Conservation (phyloP, 2,113 vertebrate genomes). For the Macquaria australasica region DNA sequence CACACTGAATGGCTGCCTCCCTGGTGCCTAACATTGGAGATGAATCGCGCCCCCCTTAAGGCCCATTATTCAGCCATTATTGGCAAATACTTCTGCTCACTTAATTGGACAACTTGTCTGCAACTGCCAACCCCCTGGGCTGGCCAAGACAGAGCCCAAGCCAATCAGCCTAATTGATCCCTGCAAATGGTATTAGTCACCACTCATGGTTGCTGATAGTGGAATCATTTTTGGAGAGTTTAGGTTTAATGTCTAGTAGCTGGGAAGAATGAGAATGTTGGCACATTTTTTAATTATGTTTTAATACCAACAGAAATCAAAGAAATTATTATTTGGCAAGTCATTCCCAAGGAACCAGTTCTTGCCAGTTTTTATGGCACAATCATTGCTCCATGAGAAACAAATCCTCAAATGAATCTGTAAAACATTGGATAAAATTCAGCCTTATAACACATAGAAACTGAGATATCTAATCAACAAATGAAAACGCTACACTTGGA, state of each 20-base stretch:
- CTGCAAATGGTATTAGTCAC: slow-evolving; percentile 72
- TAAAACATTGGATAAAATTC: slow-evolving; percentile 29
- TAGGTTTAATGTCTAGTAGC: neutral
- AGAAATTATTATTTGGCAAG: slow-evolving; percentile 30
- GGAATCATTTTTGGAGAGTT: slow-evolving; percentile 34
- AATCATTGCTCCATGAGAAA: slow-evolving; percentile 8
- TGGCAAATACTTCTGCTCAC: slow-evolving; percentile 78
- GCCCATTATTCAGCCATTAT: slow-evolving; percentile 83
- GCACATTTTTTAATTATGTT: slow-evolving; percentile 8
- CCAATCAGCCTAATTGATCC: slow-evolving; percentile 82
- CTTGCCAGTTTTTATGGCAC: slow-evolving; percentile 3
- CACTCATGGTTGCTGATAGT: slow-evolving; percentile 38
- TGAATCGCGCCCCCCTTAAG: slow-evolving; percentile 75
- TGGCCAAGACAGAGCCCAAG: slow-evolving; percentile 73
- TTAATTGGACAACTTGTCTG: slow-evolving; percentile 84
- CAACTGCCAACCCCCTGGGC: slow-evolving; percentile 75
- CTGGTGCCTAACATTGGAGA: slow-evolving; percentile 69
- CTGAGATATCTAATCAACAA: slow-evolving; percentile 13
- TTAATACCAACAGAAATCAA: slow-evolving; percentile 36
- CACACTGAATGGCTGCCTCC: slow-evolving; percentile 66
- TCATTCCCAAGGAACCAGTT: neutral
- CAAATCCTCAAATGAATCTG: slow-evolving; percentile 23
- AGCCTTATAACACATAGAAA: neutral
- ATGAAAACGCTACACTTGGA: neutral
- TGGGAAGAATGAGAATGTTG: slow-evolving; percentile 6